Conservation (phyloP, 2,113 vertebrate species). For the Brachypteracias leptosomus region DNA sequence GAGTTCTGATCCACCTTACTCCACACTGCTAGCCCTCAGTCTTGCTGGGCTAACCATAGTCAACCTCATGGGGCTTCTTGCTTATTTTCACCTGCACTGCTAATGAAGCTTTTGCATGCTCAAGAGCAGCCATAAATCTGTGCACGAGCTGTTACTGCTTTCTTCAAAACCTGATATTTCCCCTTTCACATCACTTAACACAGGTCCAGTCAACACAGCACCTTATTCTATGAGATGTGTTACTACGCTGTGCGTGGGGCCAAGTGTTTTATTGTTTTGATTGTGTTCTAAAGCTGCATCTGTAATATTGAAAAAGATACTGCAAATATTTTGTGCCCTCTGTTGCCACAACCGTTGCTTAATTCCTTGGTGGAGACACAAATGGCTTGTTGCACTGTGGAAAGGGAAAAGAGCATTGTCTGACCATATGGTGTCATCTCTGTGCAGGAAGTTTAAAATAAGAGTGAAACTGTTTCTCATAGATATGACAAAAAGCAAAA, state of each 20-base stretch:
- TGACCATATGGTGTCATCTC: conserved; percentile 12
- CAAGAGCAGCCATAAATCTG: background rate
- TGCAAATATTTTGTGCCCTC: background rate
- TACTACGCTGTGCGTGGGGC: background rate
- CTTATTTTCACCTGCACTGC: background rate
- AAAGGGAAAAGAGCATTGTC: background rate
- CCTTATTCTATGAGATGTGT: background rate
- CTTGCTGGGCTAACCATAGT: background rate
- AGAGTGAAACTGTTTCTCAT: background rate
- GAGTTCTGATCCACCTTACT: background rate
- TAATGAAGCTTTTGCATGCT: rapidly evolving
- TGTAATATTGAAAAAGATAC: background rate
- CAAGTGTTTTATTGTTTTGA: background rate
- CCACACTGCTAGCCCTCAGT: background rate
- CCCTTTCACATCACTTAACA: background rate
- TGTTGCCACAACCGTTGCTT: rapidly evolving
- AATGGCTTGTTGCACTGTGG: background rate
- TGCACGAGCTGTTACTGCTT: background rate
- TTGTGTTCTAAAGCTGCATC: background rate
- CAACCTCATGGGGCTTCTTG: background rate
- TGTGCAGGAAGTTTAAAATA: conserved; percentile 31
- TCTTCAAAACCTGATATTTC: background rate
- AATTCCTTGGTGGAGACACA: background rate
- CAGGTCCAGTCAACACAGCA: background rate
- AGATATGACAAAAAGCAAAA: conserved; percentile 20